Base-by-base conservation (phyloP, 1,140 invertebrate species). In the Cherax quadricarinatus region DNA sequence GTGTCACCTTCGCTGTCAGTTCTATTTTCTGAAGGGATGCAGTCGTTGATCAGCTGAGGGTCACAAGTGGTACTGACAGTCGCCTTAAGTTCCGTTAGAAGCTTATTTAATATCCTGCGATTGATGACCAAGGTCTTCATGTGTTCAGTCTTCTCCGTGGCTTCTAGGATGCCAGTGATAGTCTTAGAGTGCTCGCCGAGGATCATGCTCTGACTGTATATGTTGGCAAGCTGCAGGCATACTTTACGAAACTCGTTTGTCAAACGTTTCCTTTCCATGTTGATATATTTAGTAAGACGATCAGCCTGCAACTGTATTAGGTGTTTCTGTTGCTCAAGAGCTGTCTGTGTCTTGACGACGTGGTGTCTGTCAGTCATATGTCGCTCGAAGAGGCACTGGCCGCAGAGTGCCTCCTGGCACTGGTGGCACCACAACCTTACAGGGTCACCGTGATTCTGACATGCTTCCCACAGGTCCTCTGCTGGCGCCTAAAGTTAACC, bases 321-420 rank as follows among this genome's bases (percentile, higher is more conserved):
- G 41, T 82, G 75, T 24, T 91, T 86, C 41, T 66, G 53, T 49
- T 89, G 79, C 41, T 7, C 18, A 7, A 91, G n/a, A 1, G 87
- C 60, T 21, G 18, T 10, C 1, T 91, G 89, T 7, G 51, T 51
- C 60, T 75, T 66, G 24, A 80, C 41, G 3, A 91, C 89, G 41
- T 66, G 60, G 70, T 91, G 85, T 7, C 78, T 84, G 6, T 86
- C 73, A 4, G 48, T 66, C 53, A 91, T 80, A 75, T 91, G 89
- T 9, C 75, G 57, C 62, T 91, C 89, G 14, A 87, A 70, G 53
- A 91, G 89, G 21, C 89, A 91, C 41, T 91, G 84, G 12, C 89
- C 89, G 73, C 89, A 91, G 57, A 91, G 60, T 18, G 82, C 16
- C 78, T 49, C 73, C 14, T 66, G 75, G 78, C 89, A 91, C 12